Evolutionary conservation across 2,797 vertebrate genomes (phyloP).

Genomic region (Neosilurus mollespiculum): DNA sequence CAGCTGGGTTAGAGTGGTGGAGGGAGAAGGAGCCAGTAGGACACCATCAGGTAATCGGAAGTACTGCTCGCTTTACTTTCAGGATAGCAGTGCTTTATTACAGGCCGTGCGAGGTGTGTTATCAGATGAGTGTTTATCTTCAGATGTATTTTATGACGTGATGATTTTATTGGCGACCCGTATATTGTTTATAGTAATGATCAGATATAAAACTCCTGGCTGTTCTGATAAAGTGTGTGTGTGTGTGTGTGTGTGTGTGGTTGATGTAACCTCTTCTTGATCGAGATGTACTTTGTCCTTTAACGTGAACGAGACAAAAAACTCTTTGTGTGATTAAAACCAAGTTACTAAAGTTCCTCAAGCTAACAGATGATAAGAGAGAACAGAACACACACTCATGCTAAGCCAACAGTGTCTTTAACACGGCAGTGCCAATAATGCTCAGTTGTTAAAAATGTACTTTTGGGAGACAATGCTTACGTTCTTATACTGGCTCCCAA

Average conservation of each 20-base stretch:
- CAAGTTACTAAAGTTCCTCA: background rate
- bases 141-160: background rate
- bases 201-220: background rate
- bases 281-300: conserved; percentile 16
- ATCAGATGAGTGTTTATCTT: background rate
- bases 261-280: background rate
- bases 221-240: background rate
- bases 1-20: conserved; percentile 84
- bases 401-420: background rate
- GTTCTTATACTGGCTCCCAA: background rate
- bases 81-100: background rate
- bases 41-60: conserved; percentile 59
- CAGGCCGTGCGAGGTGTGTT: background rate
- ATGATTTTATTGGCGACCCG: background rate
- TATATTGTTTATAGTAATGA: background rate
- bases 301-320: background rate
- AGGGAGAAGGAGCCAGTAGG: conserved; percentile 65
- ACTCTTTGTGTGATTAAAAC: background rate
- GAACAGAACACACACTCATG: background rate
- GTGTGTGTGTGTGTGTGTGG: background rate
- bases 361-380: background rate
- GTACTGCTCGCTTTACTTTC: background rate
- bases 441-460: background rate
- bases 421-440: background rate
- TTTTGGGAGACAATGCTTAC: background rate